Evolutionary conservation across 2,113 vertebrate species (phyloP).

Genomic region (Microcebus jonahi): DNA sequence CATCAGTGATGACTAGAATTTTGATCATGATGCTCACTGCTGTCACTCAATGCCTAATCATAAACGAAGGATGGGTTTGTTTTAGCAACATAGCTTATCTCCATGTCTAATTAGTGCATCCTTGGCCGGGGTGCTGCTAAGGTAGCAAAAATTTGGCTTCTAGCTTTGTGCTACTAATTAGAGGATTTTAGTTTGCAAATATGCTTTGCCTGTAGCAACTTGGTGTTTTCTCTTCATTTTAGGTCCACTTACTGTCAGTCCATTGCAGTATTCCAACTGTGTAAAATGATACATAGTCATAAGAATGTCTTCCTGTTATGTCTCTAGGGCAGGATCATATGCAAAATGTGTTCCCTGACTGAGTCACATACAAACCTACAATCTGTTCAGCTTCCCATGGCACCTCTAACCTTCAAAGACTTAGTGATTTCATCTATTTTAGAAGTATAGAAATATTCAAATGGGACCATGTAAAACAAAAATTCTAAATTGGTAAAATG

Average conservation of each 20-base stretch:
- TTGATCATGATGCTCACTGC: not conserved
- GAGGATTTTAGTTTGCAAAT: conserved; percentile 50
- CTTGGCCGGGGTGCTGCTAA: not conserved
- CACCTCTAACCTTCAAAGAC: not conserved
- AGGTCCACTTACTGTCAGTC: not conserved
- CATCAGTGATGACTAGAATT: not conserved
- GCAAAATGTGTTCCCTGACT: not conserved
- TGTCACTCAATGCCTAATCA: not conserved
- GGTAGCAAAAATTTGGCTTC: conserved; percentile 49
- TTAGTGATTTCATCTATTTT: not conserved
- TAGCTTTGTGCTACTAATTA: conserved; percentile 43
- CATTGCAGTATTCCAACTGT: conserved; percentile 36
- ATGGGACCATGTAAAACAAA: not conserved
- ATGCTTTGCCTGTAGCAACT: conserved; percentile 60
- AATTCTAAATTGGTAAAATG: not conserved
- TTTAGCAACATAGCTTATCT: conserved; percentile 18
- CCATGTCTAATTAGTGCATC: conserved; percentile 62
- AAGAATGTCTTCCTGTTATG: not conserved
- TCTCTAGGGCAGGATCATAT: conserved; percentile 32
- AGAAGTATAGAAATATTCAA: not conserved
- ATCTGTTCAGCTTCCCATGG: not conserved
- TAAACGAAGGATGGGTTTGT: conserved; percentile 17
- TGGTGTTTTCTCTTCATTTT: conserved; percentile 45
- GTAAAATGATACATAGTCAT: conserved; percentile 1
- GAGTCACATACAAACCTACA: not conserved